Evolutionary conservation across 2,797 vertebrate species (phyloP).

Genomic region (Astyanax mexicanus): DNA sequence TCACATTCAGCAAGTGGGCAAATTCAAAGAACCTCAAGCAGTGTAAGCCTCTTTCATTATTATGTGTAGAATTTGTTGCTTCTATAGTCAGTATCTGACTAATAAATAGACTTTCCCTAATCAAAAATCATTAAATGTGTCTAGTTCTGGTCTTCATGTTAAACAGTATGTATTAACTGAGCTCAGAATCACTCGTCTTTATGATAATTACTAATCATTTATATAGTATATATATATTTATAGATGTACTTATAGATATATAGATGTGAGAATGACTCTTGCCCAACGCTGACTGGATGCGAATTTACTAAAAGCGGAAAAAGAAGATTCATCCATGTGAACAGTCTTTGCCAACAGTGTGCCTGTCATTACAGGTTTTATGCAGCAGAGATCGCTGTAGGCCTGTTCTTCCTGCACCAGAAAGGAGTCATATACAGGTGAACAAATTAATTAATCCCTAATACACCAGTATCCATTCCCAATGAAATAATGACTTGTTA

Average conservation of each 20-base stretch:
- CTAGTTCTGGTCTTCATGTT: neutral
- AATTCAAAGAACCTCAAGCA: conserved; percentile 97
- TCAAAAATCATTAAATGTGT: neutral
- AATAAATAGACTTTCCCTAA: neutral
- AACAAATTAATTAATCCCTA: neutral
- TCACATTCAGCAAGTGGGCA: conserved; percentile 87
- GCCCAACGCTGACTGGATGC: neutral
- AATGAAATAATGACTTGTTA: too few species aligned
- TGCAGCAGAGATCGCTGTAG: conserved; percentile 95
- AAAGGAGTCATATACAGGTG: conserved; percentile 95
- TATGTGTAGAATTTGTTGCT: neutral
- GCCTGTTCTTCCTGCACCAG: conserved; percentile 92
- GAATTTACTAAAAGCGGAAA: too few species aligned
- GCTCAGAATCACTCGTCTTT: too few species aligned
- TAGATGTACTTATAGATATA: too few species aligned
- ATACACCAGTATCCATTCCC: too few species aligned
- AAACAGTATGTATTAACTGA: too few species aligned
- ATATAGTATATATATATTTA: too few species aligned
- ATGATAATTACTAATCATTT: too few species aligned
- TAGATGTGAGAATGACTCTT: too few species aligned
- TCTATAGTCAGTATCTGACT: neutral
- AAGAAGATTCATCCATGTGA: neutral
- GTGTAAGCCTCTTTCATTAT: conserved; percentile 84
- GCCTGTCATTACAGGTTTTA: conserved; percentile 88
- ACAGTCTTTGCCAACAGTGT: conserved; percentile 11